These are phyloP conservation scores for Petromus typicus DNA, from an alignment of 2,113 vertebrate species.

Conservation along the genomic window DNA sequence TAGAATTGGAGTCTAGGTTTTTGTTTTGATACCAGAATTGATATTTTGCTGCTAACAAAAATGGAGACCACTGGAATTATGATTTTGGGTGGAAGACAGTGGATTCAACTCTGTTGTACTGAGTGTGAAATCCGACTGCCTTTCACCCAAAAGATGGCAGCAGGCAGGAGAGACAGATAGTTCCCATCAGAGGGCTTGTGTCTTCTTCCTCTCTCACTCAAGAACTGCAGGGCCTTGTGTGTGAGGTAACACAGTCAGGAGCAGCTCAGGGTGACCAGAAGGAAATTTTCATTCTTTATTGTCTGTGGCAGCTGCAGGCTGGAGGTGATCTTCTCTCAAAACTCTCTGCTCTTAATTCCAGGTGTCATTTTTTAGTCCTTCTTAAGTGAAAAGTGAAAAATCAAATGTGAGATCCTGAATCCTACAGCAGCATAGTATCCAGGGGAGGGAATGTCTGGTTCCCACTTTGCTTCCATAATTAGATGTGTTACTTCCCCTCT, in stretches of 20 bases:
- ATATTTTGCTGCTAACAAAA: not conserved
- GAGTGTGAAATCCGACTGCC: not conserved
- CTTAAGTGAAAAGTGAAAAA: not conserved
- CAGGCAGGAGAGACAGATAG: not conserved
- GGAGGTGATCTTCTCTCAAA: not conserved
- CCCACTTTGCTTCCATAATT: not conserved
- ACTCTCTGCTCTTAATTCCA: not conserved
- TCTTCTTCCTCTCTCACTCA: not conserved
- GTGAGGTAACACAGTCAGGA: not conserved
- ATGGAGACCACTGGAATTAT: not conserved
- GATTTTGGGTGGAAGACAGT: not conserved
- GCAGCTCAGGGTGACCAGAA: not conserved
- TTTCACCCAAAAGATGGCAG: not conserved
- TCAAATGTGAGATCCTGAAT: not conserved
- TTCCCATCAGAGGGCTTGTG: not conserved
- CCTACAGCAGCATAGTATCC: not conserved
- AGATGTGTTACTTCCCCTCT: not conserved
- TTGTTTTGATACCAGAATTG: not conserved
- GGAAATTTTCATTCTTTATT: not conserved
- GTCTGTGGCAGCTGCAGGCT: not conserved
- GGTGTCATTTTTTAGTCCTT: not conserved
- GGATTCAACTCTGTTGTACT: not conserved
- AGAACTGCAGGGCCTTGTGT: rapidly evolving
- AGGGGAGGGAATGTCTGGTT: not conserved
- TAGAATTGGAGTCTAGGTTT: not conserved